These are phyloP conservation scores for Adelosebastes latens DNA, from an alignment of 2,797 vertebrate species.

Conservation along the genomic window DNA sequence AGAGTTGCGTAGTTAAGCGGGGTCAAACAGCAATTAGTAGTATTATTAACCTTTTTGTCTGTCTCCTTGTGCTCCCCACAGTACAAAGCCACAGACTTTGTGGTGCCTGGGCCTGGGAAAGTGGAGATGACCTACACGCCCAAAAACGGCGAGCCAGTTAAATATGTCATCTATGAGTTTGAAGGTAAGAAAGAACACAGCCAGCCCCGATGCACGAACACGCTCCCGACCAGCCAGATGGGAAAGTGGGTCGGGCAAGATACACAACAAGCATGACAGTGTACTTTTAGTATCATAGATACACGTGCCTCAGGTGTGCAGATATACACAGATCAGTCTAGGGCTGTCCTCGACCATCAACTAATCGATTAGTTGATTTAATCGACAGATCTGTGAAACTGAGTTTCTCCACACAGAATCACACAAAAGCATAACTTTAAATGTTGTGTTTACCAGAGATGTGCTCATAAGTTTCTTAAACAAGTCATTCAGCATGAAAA, in stretches of 20 bases:
- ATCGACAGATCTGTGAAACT: too few relatives aligned
- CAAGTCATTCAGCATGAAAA: too few relatives aligned
- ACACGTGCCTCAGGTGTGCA: not conserved
- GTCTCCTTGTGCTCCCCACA: slow-evolving; percentile 55
- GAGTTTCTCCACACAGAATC: too few relatives aligned
- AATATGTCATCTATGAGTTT: slow-evolving; percentile 90
- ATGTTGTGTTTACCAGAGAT: too few relatives aligned
- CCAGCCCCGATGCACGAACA: not conserved
- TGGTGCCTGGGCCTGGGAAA: slow-evolving; percentile 93
- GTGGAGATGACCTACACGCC: slow-evolving; percentile 96
- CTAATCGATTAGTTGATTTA: too few relatives aligned
- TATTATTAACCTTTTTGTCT: not conserved
- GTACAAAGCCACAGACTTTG: slow-evolving; percentile 99
- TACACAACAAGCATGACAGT: too few relatives aligned
- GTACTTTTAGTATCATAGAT: not conserved
- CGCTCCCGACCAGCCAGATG: not conserved
- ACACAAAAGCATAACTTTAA: too few relatives aligned
- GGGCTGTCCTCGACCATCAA: not conserved
- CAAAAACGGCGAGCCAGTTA: slow-evolving; percentile 82
- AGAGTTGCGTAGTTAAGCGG: not conserved
- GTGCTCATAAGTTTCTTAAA: too few relatives aligned
- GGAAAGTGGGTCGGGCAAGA: not conserved
- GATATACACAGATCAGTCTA: not conserved
- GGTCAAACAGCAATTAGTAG: not conserved
- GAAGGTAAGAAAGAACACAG: slow-evolving; percentile 83